These are phyloP conservation scores for Stichodactyla helianthus DNA, from an alignment of 64 coral and sea anemone species.

Conservation along the genomic window DNA sequence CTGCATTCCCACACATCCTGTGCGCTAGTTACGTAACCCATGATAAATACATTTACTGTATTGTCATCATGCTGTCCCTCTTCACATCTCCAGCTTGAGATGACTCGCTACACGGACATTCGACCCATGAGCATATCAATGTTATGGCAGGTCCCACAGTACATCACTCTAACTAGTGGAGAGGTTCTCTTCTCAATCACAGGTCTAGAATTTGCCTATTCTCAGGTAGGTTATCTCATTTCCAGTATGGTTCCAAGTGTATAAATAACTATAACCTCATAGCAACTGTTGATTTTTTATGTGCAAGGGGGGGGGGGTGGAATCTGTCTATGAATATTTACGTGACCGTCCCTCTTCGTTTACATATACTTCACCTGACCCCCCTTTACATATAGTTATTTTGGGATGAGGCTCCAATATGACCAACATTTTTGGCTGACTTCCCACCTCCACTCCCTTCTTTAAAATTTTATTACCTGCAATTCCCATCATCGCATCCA, in stretches of 20 bases:
- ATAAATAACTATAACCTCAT: too few relatives aligned
- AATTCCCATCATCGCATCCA: too few relatives aligned
- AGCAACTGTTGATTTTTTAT: too few relatives aligned
- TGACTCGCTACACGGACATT: constrained; percentile 64
- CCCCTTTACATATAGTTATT: background rate
- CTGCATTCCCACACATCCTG: too few relatives aligned
- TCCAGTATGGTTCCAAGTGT: too few relatives aligned
- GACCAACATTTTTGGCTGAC: too few relatives aligned
- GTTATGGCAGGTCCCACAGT: constrained; percentile 98
- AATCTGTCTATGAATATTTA: too few relatives aligned
- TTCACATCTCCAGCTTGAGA: constrained; percentile 29
- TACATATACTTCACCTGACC: background rate
- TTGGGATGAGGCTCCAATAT: background rate
- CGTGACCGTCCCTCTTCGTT: background rate
- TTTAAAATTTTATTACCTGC: background rate
- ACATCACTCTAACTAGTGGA: constrained; percentile 76
- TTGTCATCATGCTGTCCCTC: background rate
- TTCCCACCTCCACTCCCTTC: too few relatives aligned
- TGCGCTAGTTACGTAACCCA: too few relatives aligned
- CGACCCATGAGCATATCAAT: constrained; percentile 71
- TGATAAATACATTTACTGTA: background rate
- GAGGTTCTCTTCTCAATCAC: constrained; percentile 96
- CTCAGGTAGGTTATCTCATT: constrained; percentile 55
- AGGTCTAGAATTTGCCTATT: constrained; percentile 94
- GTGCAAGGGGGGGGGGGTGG: too few relatives aligned